Evolutionary conservation across 2,888 invertebrate genomes (phyloP).

Genomic region (Tromatobia lineatoria): DNA sequence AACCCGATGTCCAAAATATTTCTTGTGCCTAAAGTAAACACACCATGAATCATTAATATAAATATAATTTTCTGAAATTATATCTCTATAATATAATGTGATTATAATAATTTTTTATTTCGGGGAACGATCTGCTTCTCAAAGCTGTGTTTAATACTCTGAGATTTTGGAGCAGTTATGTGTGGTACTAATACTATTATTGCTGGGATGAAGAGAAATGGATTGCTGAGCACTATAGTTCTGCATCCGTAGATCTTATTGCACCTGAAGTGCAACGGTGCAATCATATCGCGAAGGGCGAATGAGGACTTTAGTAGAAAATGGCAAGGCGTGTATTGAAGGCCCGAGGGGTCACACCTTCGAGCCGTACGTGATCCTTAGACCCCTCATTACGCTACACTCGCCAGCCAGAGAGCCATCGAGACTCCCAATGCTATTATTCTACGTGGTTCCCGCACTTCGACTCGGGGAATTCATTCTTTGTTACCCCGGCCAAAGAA

Average conservation of each 20-base stretch:
- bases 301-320: conserved; percentile 53
- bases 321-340: conserved; percentile 53
- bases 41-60: too few species aligned
- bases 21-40: too few species aligned
- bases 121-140: not conserved
- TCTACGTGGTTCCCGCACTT: conserved; percentile 56
- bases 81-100: too few species aligned
- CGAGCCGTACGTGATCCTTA: conserved; percentile 69
- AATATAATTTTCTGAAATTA: too few species aligned
- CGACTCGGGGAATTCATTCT: conserved; percentile 38
- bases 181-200: not conserved
- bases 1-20: too few species aligned
- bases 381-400: conserved; percentile 74
- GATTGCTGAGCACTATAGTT: conserved; percentile 9
- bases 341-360: conserved; percentile 74
- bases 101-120: not conserved
- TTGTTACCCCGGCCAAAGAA: conserved; percentile 1
- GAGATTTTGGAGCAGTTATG: not conserved
- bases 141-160: conserved; percentile 3
- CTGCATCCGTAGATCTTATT: conserved; percentile 20
- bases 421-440: conserved; percentile 57
- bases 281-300: conserved; percentile 40
- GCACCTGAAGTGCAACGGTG: conserved; percentile 33
- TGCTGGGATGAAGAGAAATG: not conserved
- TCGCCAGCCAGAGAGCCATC: conserved; percentile 43